Evolutionary conservation across 1,140 invertebrate species (phyloP).

Genomic region (Drosophila busckii): DNA sequence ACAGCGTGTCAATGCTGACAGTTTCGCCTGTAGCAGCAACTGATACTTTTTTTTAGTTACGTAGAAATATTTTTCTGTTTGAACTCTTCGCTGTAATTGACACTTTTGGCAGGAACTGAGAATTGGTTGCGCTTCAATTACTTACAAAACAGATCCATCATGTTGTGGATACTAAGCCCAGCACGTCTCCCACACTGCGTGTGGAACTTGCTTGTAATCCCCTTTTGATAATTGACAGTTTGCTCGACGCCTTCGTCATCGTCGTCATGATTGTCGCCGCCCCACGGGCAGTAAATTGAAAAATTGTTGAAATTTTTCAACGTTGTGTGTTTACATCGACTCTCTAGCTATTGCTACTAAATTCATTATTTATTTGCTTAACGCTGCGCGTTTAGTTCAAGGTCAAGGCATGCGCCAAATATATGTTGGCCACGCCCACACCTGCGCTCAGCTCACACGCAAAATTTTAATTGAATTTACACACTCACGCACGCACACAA

Average conservation of each 20-base stretch:
- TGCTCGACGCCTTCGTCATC: slow-evolving; percentile 19
- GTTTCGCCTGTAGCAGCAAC: slow-evolving; percentile 23
- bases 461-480: slow-evolving; percentile 74
- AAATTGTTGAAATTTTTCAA: slow-evolving; percentile 61
- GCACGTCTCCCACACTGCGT: background rate
- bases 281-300: slow-evolving; percentile 73
- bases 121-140: slow-evolving; percentile 6
- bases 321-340: too few relatives aligned
- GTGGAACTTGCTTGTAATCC: slow-evolving; percentile 38
- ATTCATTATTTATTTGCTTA: slow-evolving; percentile 56
- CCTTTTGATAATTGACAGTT: slow-evolving; percentile 59
- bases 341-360: too few relatives aligned
- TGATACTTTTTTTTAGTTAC: slow-evolving; percentile 22
- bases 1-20: slow-evolving; percentile 30
- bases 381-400: slow-evolving; percentile 57
- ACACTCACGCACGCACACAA: slow-evolving; percentile 7
- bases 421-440: slow-evolving; percentile 36
- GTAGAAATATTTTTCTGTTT: background rate
- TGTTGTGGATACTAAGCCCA: too few relatives aligned
- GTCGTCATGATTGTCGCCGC: slow-evolving; percentile 45
- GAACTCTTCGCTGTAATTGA: slow-evolving; percentile 62
- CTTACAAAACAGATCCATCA: too few relatives aligned
- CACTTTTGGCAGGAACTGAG: slow-evolving; percentile 41
- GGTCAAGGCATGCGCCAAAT: slow-evolving; percentile 47
- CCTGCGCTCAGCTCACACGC: slow-evolving; percentile 39